Evolutionary conservation across 2,797 vertebrate genomes (phyloP).

Genomic region (Pogoniulus pusillus): DNA sequence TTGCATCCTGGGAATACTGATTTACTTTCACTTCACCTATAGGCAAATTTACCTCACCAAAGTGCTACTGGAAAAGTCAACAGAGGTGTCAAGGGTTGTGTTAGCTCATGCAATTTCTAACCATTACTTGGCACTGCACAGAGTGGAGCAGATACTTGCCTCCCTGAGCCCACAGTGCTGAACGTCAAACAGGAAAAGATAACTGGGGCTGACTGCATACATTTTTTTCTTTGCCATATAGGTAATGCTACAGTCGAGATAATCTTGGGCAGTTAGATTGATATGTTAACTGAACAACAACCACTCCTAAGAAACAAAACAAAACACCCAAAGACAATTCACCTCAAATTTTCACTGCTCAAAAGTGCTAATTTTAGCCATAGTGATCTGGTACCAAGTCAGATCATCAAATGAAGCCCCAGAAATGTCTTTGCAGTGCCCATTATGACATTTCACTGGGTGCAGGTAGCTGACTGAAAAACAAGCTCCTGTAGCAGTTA

Average conservation of each 20-base stretch:
- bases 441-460: rapidly evolving
- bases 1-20: not conserved
- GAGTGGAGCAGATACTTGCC: not conserved
- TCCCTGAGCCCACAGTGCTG: not conserved
- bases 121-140: not conserved
- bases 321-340: not conserved
- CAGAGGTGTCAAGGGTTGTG: not conserved
- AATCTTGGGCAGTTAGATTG: not conserved
- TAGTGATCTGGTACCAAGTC: not conserved
- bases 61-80: constrained; percentile 34
- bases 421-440: not conserved
- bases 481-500: not conserved
- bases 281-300: not conserved
- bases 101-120: not conserved
- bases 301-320: not conserved
- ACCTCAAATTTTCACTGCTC: not conserved
- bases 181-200: not conserved
- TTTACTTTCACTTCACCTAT: not conserved
- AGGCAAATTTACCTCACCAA: not conserved
- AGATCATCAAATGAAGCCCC: not conserved
- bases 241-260: not conserved
- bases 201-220: not conserved
- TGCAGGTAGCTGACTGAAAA: not conserved
- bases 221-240: not conserved
- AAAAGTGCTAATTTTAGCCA: not conserved